Evolutionary conservation across 2,888 invertebrate species (phyloP).

Genomic region (Malacosoma neustria): DNA sequence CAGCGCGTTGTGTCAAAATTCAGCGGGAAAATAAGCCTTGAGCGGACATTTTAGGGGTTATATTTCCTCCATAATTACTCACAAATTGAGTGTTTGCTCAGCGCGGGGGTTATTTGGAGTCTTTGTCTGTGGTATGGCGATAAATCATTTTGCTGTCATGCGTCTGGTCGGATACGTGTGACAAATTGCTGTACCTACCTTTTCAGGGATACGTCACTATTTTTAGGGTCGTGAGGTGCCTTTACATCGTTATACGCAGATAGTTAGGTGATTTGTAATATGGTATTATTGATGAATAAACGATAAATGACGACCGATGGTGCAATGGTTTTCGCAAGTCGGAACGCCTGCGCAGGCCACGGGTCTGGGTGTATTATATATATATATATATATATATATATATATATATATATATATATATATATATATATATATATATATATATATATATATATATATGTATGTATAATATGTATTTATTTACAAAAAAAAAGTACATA

Average conservation of each 20-base stretch:
- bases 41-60: constrained; percentile 37
- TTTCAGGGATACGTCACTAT: constrained; percentile 18
- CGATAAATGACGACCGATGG: too few species aligned
- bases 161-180: constrained; percentile 50
- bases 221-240: constrained; percentile 8
- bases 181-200: constrained; percentile 50
- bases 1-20: constrained; percentile 39
- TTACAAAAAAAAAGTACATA: too few species aligned
- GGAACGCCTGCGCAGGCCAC: too few species aligned
- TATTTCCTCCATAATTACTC: constrained; percentile 45
- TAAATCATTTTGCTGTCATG: constrained; percentile 66
- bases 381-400: too few species aligned
- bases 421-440: too few species aligned
- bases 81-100: constrained; percentile 61
- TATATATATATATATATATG: too few species aligned
- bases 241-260: neutral
- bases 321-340: too few species aligned
- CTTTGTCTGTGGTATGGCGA: constrained; percentile 48
- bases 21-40: constrained; percentile 52
- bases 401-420: too few species aligned
- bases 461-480: too few species aligned
- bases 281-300: neutral
- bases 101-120: constrained; percentile 58
- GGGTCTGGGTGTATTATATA: too few species aligned
- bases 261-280: neutral